These are phyloP conservation scores for Julus scandinavius DNA, from an alignment of 2,888 invertebrate genomes.

Conservation along the genomic window DNA sequence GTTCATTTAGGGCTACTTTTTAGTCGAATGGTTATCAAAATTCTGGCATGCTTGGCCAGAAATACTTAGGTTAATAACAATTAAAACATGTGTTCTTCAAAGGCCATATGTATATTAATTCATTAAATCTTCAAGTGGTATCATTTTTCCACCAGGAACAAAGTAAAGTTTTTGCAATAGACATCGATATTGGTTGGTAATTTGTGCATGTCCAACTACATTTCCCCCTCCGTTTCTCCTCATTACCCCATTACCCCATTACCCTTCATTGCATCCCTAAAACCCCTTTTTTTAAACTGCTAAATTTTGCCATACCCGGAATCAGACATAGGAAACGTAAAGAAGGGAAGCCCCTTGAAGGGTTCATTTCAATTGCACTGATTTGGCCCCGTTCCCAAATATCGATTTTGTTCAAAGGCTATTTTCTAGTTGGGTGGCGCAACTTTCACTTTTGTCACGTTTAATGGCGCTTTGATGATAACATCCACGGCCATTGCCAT, in stretches of 20 bases:
- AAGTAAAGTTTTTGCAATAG: background rate
- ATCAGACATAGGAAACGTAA: slow-evolving; percentile 1
- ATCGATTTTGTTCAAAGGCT: slow-evolving; percentile 51
- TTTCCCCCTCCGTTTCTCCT: background rate
- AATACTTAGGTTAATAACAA: too few species aligned
- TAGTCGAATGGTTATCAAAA: too few species aligned
- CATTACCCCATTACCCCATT: too few species aligned
- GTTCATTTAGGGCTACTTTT: too few species aligned
- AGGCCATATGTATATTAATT: too few species aligned
- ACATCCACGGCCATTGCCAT: slow-evolving; percentile 49
- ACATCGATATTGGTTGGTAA: background rate
- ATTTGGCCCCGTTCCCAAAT: slow-evolving; percentile 51
- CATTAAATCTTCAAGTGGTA: too few species aligned
- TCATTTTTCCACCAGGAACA: background rate
- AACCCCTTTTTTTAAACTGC: background rate
- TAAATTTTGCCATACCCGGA: background rate
- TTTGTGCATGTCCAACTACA: background rate
- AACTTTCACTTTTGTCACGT: slow-evolving; percentile 49
- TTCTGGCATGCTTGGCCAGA: too few species aligned
- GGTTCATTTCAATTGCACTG: slow-evolving; percentile 5
- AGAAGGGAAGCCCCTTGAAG: background rate
- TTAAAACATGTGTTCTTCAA: too few species aligned
- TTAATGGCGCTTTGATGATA: slow-evolving; percentile 48
- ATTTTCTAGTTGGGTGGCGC: slow-evolving; percentile 44
- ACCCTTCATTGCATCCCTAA: too few species aligned